Conservation (phyloP, 2,888 invertebrate species). For the Pristionchus mayeri region DNA sequence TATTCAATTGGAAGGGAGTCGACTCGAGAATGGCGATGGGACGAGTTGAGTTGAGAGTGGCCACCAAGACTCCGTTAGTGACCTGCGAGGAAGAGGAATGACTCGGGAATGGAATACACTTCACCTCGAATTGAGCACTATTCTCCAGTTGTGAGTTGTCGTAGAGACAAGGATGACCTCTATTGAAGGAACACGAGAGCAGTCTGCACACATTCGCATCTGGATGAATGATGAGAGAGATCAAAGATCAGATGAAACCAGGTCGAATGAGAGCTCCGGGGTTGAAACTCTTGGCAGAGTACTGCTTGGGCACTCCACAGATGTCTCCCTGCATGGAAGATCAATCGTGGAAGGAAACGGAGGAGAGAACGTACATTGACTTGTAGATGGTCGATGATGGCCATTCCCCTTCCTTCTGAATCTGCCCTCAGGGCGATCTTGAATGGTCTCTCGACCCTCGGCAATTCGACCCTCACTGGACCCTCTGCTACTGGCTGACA, state of each 20-base stretch:
- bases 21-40: constrained; percentile 73
- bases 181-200: constrained; percentile 69
- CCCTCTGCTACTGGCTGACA: constrained; percentile 63
- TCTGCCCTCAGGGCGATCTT: constrained; percentile 64
- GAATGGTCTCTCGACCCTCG: constrained; percentile 64
- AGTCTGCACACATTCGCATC: constrained; percentile 74
- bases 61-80: constrained; percentile 53
- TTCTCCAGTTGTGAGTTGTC: constrained; percentile 49
- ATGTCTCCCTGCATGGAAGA: constrained; percentile 52
- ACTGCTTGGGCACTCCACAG: constrained; percentile 62
- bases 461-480: constrained; percentile 63
- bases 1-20: constrained; percentile 70
- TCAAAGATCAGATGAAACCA: constrained; percentile 7
- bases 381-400: constrained; percentile 64
- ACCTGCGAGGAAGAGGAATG: constrained; percentile 51
- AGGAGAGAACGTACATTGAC: constrained; percentile 32
- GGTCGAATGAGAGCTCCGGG: constrained; percentile 39
- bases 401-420: constrained; percentile 65
- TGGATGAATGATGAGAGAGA: not conserved
- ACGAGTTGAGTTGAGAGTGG: constrained; percentile 56
- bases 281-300: constrained; percentile 63
- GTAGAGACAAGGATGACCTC: constrained; percentile 71
- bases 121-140: constrained; percentile 49
- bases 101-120: not conserved
- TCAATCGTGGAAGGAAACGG: not conserved